Base-by-base conservation (phyloP, 2,888 invertebrate species). In the Cephus runcator region DNA sequence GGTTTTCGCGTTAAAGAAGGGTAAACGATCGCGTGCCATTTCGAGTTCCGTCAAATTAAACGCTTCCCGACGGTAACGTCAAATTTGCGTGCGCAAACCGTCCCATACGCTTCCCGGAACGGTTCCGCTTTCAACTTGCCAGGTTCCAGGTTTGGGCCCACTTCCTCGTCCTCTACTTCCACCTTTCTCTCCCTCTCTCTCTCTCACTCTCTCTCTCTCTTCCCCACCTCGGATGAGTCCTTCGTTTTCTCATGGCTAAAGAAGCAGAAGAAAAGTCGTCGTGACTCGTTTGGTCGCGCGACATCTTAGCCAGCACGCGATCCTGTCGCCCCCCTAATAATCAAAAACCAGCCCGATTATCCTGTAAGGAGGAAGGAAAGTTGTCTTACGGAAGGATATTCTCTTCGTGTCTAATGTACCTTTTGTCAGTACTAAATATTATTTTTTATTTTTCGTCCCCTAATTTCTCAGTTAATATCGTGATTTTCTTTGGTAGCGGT, bases 51-150 rank as follows among this genome's bases (percentile, higher is more conserved):
- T 85, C 85, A 88, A 89, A 90, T 90, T 90, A 89, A 90, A 90
- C 87, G 89, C 85, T 88, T 84, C 82, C 82, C 85, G 85, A 86
- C 85, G 87, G 88, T 90, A 90, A 90, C 89, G 89, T 90, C 87
- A 86, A 87, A 89, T 88, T 90, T 88, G 89, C 90, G 90, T 89
- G 90, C 76, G 83, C 79, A 79, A 81, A 79, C 79, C 81, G 80
- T 83, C 56, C 56, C 56, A 56, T 56, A 56, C 71, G 71, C 71
- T 34, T 31, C 71, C 33, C 31, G 71, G 33, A 34, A 34, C 71
- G 33, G 71, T 71, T 34, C 71, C 71, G 71, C 71, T 31, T 33
- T 11, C 12, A 71, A 71, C 33, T 34, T 31, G 33, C 71, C 33
- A 31, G 71, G 71, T 71, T 34, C 71, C 71, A 23, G 71, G 71